These are phyloP conservation scores for Halocynthia aurantium DNA, from an alignment of 23 tunicate species.

Conservation along the genomic window DNA sequence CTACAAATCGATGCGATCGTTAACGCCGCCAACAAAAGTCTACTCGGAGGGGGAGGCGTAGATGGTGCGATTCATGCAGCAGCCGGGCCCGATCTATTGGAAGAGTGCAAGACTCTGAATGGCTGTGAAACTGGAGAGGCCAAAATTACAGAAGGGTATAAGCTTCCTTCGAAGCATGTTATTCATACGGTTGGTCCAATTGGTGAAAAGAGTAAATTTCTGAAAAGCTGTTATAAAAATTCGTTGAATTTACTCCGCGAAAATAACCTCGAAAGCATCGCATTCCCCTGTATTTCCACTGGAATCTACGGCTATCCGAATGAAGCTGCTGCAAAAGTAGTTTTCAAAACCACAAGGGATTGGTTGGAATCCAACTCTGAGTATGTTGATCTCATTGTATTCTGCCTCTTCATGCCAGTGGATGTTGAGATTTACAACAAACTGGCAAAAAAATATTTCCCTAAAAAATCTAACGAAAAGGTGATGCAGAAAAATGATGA, in stretches of 20 bases:
- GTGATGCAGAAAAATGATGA: no score
- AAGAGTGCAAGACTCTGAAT: constrained; percentile 65
- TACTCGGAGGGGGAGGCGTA: constrained; percentile 97
- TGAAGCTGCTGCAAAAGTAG: constrained; percentile 73
- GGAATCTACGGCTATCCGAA: constrained; percentile 95
- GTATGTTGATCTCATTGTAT: constrained; percentile 28
- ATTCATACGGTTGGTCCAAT: constrained; percentile 98
- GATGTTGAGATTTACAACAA: constrained; percentile 43
- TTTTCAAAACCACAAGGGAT: constrained; percentile 33
- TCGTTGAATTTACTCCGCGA: constrained; percentile 40
- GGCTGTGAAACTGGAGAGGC: constrained; percentile 94
- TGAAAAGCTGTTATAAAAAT: constrained; percentile 47
- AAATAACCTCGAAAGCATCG: constrained; percentile 48
- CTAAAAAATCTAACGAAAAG: not conserved
- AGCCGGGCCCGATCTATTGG: constrained; percentile 73
- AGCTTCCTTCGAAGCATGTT: constrained; percentile 75
- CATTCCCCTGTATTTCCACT: constrained; percentile 97
- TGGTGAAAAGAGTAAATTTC: constrained; percentile 23
- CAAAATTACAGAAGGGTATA: constrained; percentile 90
- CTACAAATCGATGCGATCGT: constrained; percentile 74
- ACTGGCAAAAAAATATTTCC: not conserved
- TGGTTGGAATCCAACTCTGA: constrained; percentile 51
- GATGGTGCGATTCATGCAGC: constrained; percentile 98
- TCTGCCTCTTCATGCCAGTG: constrained; percentile 61
- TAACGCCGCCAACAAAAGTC: constrained; percentile 79